phyloP scores from a whole-genome alignment of 2,888 invertebrate genomes.

The Dryobotodes eremita region DNA sequence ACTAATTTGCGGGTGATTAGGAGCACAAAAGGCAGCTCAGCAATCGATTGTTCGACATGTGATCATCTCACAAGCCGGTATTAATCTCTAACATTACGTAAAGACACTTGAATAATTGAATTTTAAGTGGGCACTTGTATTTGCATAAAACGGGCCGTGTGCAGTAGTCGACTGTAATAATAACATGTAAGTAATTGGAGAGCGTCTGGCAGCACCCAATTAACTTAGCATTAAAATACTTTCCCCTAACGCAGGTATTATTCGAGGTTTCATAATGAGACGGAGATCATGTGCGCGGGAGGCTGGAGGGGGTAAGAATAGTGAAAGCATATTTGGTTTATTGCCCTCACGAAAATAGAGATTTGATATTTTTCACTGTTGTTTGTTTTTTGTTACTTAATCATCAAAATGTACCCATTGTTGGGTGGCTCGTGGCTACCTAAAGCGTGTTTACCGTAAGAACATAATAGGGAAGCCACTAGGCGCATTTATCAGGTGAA shows the following conservation, averaged over 20 bases:
- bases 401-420: constrained; percentile 9
- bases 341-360: constrained; percentile 69
- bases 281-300: constrained; percentile 72
- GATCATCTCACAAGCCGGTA: constrained; percentile 49
- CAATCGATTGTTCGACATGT: constrained; percentile 63
- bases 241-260: constrained; percentile 79
- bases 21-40: constrained; percentile 72
- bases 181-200: constrained; percentile 79
- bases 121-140: constrained; percentile 70
- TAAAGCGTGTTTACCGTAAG: neutral
- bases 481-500: constrained; percentile 37
- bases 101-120: constrained; percentile 70
- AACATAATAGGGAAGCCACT: constrained; percentile 29
- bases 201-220: constrained; percentile 75
- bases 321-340: constrained; percentile 76
- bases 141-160: constrained; percentile 72
- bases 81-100: constrained; percentile 60
- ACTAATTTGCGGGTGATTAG: constrained; percentile 78
- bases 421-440: constrained; percentile 21
- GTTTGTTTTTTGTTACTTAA: constrained; percentile 33
- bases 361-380: constrained; percentile 62
- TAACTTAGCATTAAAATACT: constrained; percentile 79
- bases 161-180: constrained; percentile 71
- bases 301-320: constrained; percentile 67
- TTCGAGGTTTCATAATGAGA: constrained; percentile 76